Conservation (phyloP, 2,797 vertebrate genomes). For the Acanthurus tractus region DNA sequence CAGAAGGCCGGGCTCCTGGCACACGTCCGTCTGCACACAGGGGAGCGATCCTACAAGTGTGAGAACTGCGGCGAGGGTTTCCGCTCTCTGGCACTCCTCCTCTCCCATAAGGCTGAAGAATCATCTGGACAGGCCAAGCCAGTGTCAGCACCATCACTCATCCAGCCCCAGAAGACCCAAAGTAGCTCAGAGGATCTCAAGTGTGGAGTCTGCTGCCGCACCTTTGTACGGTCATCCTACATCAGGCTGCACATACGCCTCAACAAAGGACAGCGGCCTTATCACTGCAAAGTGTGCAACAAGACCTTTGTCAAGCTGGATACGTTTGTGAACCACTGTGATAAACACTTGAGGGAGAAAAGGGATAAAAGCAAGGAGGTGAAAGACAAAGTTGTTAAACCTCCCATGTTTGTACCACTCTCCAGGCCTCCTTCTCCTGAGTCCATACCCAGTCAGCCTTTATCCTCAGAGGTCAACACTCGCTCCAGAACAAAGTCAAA, state of each 20-base stretch:
- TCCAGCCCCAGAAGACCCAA: constrained; percentile 61
- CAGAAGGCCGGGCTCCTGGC: constrained; percentile 87
- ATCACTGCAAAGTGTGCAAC: constrained; percentile 87
- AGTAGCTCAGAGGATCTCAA: constrained; percentile 47
- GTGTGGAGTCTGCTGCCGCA: constrained; percentile 77
- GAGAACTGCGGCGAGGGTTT: constrained; percentile 78
- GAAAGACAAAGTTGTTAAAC: constrained; percentile 73
- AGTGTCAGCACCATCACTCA: fast-evolving
- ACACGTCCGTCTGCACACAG: constrained; percentile 82
- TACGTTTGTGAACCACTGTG: constrained; percentile 81
- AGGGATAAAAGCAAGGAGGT: constrained; percentile 60
- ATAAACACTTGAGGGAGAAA: constrained; percentile 79
- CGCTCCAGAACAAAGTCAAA: constrained; percentile 82
- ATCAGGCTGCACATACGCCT: constrained; percentile 79
- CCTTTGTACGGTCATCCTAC: constrained; percentile 79
- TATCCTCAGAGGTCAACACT: constrained; percentile 78
- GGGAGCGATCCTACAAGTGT: constrained; percentile 79
- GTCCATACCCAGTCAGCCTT: constrained; percentile 22
- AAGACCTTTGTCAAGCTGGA: constrained; percentile 78
- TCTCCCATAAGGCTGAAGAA: constrained; percentile 81
- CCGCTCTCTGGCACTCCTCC: constrained; percentile 73
- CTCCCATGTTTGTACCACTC: constrained; percentile 72
- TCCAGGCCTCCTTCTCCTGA: constrained; percentile 54
- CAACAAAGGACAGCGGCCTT: constrained; percentile 68
- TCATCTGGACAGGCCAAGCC: constrained; percentile 46